Conservation (phyloP, 2,888 invertebrate genomes). For the Petrolisthes cinctipes region DNA sequence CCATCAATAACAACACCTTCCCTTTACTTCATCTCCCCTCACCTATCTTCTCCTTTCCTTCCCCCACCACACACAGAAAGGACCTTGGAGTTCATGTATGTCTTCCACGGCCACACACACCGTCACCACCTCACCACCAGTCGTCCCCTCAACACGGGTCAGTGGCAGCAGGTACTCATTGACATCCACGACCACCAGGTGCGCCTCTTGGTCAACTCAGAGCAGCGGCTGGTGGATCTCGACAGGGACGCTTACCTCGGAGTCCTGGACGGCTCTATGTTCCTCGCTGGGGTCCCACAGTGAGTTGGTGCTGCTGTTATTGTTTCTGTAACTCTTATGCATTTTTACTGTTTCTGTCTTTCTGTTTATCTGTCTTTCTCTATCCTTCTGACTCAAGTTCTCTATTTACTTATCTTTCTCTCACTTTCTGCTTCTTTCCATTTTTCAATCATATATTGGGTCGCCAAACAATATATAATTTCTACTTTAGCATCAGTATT, state of each 20-base stretch:
- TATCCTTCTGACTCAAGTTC: too few species aligned
- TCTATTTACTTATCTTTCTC: too few species aligned
- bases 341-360: too few species aligned
- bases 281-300: constrained; percentile 92
- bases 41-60: neutral
- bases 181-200: constrained; percentile 95
- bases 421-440: too few species aligned
- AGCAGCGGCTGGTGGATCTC: constrained; percentile 88
- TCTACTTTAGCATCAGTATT: too few species aligned
- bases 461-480: too few species aligned
- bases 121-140: constrained; percentile 77
- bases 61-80: constrained; percentile 14
- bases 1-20: too few species aligned
- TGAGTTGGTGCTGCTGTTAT: constrained; percentile 73
- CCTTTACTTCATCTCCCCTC: too few species aligned
- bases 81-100: constrained; percentile 53
- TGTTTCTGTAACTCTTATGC: neutral
- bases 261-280: constrained; percentile 89
- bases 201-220: constrained; percentile 90
- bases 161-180: constrained; percentile 97
- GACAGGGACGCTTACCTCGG: constrained; percentile 89
- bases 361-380: too few species aligned
- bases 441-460: too few species aligned
- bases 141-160: constrained; percentile 87
- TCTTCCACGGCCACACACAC: constrained; percentile 9